A percentile compares a stretch with the other conserved stretches of the same genome.
These are phyloP conservation scores for Heliconius melpomene DNA, from an alignment of 1,140 invertebrate species.

Conservation along the genomic window DNA sequence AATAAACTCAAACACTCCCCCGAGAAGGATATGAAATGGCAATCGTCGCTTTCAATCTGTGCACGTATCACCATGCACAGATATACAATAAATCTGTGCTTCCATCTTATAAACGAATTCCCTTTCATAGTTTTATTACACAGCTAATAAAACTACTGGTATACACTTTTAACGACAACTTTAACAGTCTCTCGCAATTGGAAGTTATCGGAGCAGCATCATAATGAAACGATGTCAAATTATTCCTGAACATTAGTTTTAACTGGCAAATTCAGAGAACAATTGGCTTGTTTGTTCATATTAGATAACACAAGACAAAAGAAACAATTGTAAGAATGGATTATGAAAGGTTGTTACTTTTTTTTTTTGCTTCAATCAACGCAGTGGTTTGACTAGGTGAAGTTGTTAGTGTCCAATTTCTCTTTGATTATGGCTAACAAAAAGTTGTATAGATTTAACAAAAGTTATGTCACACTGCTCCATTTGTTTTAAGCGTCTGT, in stretches of 20 bases:
- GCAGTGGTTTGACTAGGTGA: not conserved
- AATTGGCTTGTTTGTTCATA: conserved; percentile 5
- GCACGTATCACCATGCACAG: too few species aligned
- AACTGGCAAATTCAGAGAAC: not conserved
- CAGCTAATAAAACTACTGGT: not conserved
- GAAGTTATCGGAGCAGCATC: not conserved
- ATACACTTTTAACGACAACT: not conserved
- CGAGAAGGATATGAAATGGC: too few species aligned
- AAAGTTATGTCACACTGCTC: too few species aligned
- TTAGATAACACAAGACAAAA: conserved; percentile 5
- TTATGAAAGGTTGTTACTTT: not conserved
- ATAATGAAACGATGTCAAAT: conserved; percentile 1
- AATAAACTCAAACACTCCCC: too few species aligned
- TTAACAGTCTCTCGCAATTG: not conserved
- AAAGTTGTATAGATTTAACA: too few species aligned
- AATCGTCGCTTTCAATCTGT: too few species aligned
- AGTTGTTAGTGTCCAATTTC: not conserved
- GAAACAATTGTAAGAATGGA: not conserved
- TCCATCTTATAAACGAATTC: not conserved
- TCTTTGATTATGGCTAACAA: not conserved
- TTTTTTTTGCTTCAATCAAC: not conserved
- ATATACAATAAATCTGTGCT: not conserved
- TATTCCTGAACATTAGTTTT: conserved; percentile 6
- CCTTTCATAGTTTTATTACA: not conserved
- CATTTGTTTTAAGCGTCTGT: too few species aligned